Base-by-base conservation (phyloP, 2,888 invertebrate genomes). In the Platycheirus rosarum region DNA sequence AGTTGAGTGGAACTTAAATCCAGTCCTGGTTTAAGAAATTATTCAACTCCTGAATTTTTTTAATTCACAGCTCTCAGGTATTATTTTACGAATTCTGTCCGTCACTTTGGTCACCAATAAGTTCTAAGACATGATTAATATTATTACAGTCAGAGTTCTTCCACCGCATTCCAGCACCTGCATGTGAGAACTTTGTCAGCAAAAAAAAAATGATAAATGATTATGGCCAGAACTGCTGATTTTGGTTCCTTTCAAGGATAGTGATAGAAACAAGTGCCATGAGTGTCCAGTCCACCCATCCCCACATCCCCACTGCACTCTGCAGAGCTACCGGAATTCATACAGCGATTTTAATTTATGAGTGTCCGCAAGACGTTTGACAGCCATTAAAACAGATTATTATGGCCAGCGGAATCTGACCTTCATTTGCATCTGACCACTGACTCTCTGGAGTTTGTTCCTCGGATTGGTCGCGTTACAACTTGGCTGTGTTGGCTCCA, bases 371-470 rank as follows among this genome's bases (percentile, higher is more conserved):
- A 73, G 68, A 68, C 77, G 44, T 77, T 73, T 82, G 82, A 82
- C 82, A 82, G 82, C 63, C 68, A 82, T 77, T 77, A 82, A 80
- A 80, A 68, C 71, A 63, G 77, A 82, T 82, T 82, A 82, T 82
- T 82, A 82, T 73, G 68, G 71, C 73, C 77, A 82, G 20, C 55
- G 68, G 68, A 82, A 82, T 82, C 73, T 77, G 82, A 82, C 82
- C 82, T 82, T 82, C 73, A 82, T 82, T 77, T 48, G 32, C 32
- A 35, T 46, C 35, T 57, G 37, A 13, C 20, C 20, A 16, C 14
- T 13, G 9, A 40, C 44, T 49, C 11, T 14, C 8, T 2, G 18
- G 11, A 46, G 55, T 70, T 51, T 29, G 8, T 29, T 57, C 70
- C 37, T 37, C 23, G 23, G 40, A 63, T 70, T 70, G 70, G 46